Evolutionary conservation across 2,113 vertebrate species (phyloP).

Genomic region (Alosa alosa): DNA sequence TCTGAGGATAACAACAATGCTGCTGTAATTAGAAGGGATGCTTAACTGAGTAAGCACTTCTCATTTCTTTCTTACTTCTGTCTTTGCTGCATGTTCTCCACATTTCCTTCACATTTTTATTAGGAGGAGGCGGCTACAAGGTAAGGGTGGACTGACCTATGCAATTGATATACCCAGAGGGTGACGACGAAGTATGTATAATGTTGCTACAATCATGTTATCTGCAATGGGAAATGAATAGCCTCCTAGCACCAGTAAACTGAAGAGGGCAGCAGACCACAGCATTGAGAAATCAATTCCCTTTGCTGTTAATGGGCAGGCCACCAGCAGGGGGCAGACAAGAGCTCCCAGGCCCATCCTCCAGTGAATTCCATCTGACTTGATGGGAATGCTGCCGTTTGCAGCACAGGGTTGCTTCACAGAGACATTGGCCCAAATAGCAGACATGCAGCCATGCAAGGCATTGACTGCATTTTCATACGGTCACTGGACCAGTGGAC

Average conservation of each 20-base stretch:
- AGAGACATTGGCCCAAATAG: no score
- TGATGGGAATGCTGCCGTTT: neutral
- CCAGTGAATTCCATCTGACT: neutral
- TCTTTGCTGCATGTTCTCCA: no score
- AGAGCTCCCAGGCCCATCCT: neutral
- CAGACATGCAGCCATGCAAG: neutral
- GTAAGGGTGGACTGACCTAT: no score
- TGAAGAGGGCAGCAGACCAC: neutral
- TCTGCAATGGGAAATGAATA: neutral
- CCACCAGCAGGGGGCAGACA: neutral
- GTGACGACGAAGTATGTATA: neutral
- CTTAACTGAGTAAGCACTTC: no score
- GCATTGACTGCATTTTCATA: neutral
- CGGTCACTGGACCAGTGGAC: neutral
- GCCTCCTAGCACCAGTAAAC: neutral
- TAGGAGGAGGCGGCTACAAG: no score
- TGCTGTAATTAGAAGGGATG: no score
- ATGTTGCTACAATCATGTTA: neutral
- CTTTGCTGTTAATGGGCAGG: neutral
- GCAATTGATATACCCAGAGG: no score
- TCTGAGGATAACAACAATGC: no score
- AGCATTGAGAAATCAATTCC: neutral
- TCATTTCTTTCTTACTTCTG: no score
- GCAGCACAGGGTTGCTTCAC: no score
- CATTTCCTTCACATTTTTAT: no score